A percentile compares a stretch with the other conserved stretches of the same genome.
Evolutionary conservation across 2,888 invertebrate species (phyloP).

Genomic region (Acanthosoma haemorrhoidale): DNA sequence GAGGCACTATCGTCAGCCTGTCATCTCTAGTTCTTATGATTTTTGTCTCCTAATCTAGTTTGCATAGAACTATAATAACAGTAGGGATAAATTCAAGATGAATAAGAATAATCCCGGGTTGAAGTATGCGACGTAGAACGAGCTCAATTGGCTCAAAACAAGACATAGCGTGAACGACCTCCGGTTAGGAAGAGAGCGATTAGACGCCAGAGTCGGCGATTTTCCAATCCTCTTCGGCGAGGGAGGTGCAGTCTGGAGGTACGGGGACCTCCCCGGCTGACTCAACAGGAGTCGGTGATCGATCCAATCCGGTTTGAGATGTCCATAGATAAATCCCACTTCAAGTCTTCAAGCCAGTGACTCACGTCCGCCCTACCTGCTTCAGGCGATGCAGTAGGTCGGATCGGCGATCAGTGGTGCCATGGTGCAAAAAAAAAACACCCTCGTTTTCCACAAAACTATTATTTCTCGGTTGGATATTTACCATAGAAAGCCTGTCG

Average conservation of each 20-base stretch:
- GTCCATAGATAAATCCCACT: neutral
- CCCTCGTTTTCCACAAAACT: too few relatives aligned
- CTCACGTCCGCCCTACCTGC: neutral
- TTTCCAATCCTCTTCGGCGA: neutral
- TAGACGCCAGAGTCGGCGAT: neutral
- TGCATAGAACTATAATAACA: too few relatives aligned
- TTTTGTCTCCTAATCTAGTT: too few relatives aligned
- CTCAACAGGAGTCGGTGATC: neutral
- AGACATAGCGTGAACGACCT: neutral
- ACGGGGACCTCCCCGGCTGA: neutral
- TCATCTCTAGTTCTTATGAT: too few relatives aligned
- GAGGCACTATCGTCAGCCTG: too few relatives aligned
- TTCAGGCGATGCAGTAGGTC: neutral
- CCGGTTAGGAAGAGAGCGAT: neutral
- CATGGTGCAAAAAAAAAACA: too few relatives aligned
- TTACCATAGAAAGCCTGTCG: too few relatives aligned
- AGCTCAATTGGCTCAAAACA: neutral
- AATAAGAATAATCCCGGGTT: too few relatives aligned
- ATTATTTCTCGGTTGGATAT: too few relatives aligned
- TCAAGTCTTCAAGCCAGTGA: neutral
- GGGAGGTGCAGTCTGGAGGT: neutral
- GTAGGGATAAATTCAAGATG: too few relatives aligned
- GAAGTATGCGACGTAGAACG: neutral
- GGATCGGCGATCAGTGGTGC: too few relatives aligned
- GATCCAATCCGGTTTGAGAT: constrained; percentile 1